Evolutionary conservation across 1,140 invertebrate genomes (phyloP), one percentile per base, ranked within the genome.

Genomic region (Eufriesea mexicana): DNA sequence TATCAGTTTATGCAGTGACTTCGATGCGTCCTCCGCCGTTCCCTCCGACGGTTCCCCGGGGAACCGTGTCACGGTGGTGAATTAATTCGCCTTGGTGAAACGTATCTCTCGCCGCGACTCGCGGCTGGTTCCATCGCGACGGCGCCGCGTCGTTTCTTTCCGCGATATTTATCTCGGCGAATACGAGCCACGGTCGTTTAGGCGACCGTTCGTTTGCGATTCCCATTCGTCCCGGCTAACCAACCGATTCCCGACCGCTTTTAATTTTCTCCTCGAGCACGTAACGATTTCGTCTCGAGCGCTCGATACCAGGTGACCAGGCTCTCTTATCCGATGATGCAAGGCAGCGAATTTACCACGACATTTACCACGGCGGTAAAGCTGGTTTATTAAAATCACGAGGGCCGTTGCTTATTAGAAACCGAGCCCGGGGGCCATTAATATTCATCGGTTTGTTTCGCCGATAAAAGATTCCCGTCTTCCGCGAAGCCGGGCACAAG

Each of bases 371-470:
- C 7, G 18, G 47, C 61, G 51, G 61, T 74, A 35, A 75, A 47
- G 79, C 72, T 67, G 72, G 79, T 82, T 82, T 82, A 82, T 82
- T 82, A 82, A 82, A 82, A 73, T 82, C 62, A 82, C 79, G 79
- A 82, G 79, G 72, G 54, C 59, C 25, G 79, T 68, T 82, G 45
- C 72, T 82, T 82, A 76, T 82, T 82, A 82, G 73, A 68, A 82
- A 82, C 76, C 72, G 62, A 76, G 72, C 61, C 61, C 51, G 79
- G 25, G 20, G 54, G 62, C 62, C 54, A 82, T 82, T 82, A 76
- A 82, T 82, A 82, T 82, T 82, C 79, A 82, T 82, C 62, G 73
- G 4, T 25, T 61, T 82, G 79, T 82, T 82, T 59, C 79, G 25
- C 16, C 62, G 79, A 68, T 67, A 67, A 81, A 81, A 82, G 79